Conservation (phyloP, 2,113 vertebrate genomes). For the Scortum barcoo region DNA sequence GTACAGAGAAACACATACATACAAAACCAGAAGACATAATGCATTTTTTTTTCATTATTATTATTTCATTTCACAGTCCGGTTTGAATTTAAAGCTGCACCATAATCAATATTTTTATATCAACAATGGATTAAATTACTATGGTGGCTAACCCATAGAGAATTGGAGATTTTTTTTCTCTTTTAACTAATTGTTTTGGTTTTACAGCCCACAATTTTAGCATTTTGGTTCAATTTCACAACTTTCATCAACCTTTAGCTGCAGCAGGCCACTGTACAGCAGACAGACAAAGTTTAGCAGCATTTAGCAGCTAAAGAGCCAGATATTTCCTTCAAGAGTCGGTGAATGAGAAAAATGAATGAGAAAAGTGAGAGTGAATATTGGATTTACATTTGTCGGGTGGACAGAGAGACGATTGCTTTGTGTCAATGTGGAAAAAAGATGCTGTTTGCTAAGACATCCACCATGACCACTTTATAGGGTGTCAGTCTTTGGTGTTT, state of each 20-base stretch:
- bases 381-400: too few species aligned
- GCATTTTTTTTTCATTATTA: too few species aligned
- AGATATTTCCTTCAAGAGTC: background rate
- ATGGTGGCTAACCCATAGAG: background rate
- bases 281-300: background rate
- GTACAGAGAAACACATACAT: conserved; percentile 66
- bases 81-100: background rate
- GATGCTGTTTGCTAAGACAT: background rate
- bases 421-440: background rate
- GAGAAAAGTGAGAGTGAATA: background rate
- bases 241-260: too few species aligned
- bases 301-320: background rate
- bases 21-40: background rate
- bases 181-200: background rate
- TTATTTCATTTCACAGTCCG: background rate
- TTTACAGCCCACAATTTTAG: background rate
- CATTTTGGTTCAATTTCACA: background rate
- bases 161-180: background rate
- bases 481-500: background rate
- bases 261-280: background rate
- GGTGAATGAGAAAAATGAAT: too few species aligned
- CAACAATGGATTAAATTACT: background rate
- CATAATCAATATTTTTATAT: background rate
- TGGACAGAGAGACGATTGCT: background rate
- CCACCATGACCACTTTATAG: background rate